Evolutionary conservation across 2,797 vertebrate genomes (phyloP).

Genomic region (Lemur catta): DNA sequence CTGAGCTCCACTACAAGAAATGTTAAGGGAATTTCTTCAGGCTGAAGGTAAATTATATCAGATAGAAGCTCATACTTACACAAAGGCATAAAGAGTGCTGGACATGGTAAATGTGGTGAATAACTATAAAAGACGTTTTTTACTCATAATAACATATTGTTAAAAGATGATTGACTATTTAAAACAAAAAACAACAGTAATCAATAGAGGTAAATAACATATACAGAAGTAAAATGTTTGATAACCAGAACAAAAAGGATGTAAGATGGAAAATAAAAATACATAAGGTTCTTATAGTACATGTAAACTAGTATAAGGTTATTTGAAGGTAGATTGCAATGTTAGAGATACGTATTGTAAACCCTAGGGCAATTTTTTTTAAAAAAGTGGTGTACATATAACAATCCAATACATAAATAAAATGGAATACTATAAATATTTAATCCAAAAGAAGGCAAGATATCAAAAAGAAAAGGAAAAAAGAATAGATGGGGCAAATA

Average conservation of each 20-base stretch:
- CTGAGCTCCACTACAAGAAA: conserved; percentile 22
- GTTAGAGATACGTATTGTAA: neutral
- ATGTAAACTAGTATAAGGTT: neutral
- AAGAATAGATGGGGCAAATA: neutral
- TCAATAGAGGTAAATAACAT: neutral
- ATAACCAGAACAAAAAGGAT: conserved; percentile 41
- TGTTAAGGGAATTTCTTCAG: neutral
- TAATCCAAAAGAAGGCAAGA: conserved; percentile 10
- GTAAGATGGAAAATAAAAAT: neutral
- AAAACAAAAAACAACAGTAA: conserved; percentile 1
- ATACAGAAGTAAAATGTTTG: neutral
- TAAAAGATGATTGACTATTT: neutral
- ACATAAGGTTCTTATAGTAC: neutral
- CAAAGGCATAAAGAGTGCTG: conserved; percentile 1
- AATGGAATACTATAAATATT: conserved; percentile 20
- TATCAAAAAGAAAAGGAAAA: neutral
- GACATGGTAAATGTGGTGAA: neutral
- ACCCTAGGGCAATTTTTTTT: neutral
- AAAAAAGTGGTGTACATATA: neutral
- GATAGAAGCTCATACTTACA: neutral
- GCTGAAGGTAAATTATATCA: neutral
- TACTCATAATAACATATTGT: neutral
- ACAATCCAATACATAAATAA: conserved; percentile 18
- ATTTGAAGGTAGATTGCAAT: neutral
- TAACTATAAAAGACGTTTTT: conserved; percentile 3